Percentiles rank a stretch among this genome's conserved stretches.
Conservation (phyloP, 2,113 vertebrate species). For the Myodes glareolus region DNA sequence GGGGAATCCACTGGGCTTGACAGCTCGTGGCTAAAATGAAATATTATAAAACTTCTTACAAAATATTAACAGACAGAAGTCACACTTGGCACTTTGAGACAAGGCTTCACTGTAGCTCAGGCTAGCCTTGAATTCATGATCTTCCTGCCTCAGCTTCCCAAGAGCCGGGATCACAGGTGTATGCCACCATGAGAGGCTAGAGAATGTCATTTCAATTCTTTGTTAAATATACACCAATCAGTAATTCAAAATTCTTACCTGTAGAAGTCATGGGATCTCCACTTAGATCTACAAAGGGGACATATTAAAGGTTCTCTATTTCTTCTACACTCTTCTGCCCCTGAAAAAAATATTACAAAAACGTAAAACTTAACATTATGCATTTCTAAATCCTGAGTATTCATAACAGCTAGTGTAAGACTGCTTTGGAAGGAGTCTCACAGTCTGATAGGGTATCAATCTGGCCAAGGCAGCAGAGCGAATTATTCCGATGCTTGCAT, state of each 20-base stretch:
- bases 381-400: neutral
- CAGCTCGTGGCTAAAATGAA: constrained; percentile 88
- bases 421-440: neutral
- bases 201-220: neutral
- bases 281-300: constrained; percentile 94
- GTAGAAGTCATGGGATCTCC: constrained; percentile 94
- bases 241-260: constrained; percentile 85
- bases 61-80: constrained; percentile 26
- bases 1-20: constrained; percentile 88
- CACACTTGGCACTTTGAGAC: neutral
- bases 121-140: neutral
- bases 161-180: neutral
- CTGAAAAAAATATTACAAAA: constrained; percentile 79
- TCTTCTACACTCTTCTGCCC: constrained; percentile 95
- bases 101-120: neutral
- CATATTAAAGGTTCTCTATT: constrained; percentile 94
- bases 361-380: neutral
- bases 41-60: neutral
- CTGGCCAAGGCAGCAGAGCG: neutral
- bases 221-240: neutral
- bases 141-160: neutral
- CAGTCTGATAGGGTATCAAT: neutral
- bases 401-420: neutral
- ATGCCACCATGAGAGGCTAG: neutral
- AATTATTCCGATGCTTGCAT: neutral